Evolutionary conservation across 2,113 vertebrate species (phyloP).

Genomic region (Pampusana beccarii): DNA sequence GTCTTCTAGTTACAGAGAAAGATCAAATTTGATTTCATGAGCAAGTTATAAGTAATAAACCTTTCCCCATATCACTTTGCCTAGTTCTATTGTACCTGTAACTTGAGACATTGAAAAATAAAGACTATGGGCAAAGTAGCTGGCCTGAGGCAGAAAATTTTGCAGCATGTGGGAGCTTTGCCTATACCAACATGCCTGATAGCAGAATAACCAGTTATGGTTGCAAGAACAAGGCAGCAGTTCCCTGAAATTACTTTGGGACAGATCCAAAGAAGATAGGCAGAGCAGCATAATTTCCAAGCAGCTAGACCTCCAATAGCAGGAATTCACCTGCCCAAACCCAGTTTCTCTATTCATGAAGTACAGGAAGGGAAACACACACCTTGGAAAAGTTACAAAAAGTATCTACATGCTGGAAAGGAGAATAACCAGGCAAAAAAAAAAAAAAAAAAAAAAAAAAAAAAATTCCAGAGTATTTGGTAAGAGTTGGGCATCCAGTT

Average conservation of each 20-base stretch:
- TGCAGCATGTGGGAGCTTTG: background rate
- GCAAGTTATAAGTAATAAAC: background rate
- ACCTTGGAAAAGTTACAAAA: background rate
- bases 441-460: background rate
- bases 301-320: background rate
- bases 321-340: background rate
- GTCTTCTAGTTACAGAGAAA: background rate
- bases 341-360: background rate
- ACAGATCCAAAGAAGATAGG: background rate
- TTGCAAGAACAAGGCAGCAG: background rate
- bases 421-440: background rate
- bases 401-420: background rate
- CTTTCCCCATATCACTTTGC: background rate
- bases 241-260: background rate
- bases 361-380: background rate
- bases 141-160: background rate
- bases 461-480: background rate
- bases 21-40: background rate
- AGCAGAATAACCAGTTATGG: background rate
- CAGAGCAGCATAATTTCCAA: background rate
- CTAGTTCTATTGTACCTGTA: background rate
- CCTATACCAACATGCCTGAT: background rate
- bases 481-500: background rate
- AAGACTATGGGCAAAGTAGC: background rate
- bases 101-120: background rate